phyloP scores from a whole-genome alignment of 1,140 invertebrate species.

The Lasaia peninsularis region DNA sequence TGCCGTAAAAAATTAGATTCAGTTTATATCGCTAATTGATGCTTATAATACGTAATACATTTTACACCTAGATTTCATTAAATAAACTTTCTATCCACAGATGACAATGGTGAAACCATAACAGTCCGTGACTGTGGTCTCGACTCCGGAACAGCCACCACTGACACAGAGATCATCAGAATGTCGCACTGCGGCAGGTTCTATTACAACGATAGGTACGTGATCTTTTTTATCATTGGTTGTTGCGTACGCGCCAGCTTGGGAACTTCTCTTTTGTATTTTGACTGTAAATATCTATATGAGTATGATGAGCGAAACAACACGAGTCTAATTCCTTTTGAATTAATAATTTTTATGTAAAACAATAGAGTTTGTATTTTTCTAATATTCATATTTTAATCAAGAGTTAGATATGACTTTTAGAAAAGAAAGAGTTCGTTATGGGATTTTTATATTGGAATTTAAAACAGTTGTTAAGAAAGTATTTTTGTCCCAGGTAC shows the following conservation, averaged over 20 bases:
- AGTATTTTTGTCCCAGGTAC: slow-evolving; percentile 82
- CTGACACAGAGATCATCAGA: slow-evolving; percentile 93
- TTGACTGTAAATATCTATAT: background rate
- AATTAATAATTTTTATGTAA: no score
- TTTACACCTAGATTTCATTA: background rate
- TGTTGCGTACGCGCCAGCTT: no score
- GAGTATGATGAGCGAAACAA: no score
- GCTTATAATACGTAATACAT: no score
- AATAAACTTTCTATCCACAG: slow-evolving; percentile 66
- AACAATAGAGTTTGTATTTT: no score
- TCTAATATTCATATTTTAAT: no score
- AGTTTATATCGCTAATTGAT: no score
- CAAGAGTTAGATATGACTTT: background rate
- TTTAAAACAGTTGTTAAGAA: no score
- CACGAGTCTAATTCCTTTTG: no score
- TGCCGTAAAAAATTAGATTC: no score
- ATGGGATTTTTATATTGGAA: background rate
- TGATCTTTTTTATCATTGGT: background rate
- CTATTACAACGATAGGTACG: slow-evolving; percentile 90
- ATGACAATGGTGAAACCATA: slow-evolving; percentile 87
- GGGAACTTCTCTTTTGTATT: background rate
- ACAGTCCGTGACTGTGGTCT: slow-evolving; percentile 93
- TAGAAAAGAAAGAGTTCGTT: background rate
- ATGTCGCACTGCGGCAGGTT: slow-evolving; percentile 96
- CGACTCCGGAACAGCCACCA: slow-evolving; percentile 93